Evolutionary conservation across 2,113 vertebrate genomes (phyloP).

Genomic region (Ageneiosus marmoratus): DNA sequence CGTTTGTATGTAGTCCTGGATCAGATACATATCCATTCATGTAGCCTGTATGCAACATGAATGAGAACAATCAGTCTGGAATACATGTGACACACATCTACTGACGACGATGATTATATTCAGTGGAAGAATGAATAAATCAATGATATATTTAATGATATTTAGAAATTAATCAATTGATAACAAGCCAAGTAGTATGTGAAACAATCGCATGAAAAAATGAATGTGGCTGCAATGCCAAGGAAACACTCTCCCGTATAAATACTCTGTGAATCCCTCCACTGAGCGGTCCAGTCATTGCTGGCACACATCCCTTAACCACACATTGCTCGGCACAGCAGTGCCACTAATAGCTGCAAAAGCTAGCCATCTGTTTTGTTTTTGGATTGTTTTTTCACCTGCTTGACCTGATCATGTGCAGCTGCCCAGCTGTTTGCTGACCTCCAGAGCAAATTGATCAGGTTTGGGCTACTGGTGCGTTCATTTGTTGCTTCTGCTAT

Average conservation of each 20-base stretch:
- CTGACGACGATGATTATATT: not conserved
- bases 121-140: not conserved
- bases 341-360: conserved; percentile 18
- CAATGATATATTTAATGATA: not conserved
- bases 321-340: not conserved
- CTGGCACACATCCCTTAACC: not conserved
- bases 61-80: not conserved
- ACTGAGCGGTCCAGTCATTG: not conserved
- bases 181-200: not conserved
- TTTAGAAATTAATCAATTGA: not conserved
- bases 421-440: not conserved
- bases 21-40: not conserved
- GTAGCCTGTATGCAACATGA: not conserved
- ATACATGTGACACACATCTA: not conserved
- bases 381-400: not conserved
- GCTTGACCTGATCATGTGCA: not conserved
- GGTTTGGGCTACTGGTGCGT: too few relatives aligned
- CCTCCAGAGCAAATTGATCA: not conserved
- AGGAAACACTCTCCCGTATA: conserved; percentile 2
- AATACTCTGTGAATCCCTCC: conserved; percentile 15
- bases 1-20: not conserved
- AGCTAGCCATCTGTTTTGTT: conserved; percentile 2
- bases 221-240: not conserved
- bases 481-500: not conserved
- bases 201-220: not conserved